phyloP scores from a whole-genome alignment of 2,888 invertebrate species.

The Abscondita cerata region DNA sequence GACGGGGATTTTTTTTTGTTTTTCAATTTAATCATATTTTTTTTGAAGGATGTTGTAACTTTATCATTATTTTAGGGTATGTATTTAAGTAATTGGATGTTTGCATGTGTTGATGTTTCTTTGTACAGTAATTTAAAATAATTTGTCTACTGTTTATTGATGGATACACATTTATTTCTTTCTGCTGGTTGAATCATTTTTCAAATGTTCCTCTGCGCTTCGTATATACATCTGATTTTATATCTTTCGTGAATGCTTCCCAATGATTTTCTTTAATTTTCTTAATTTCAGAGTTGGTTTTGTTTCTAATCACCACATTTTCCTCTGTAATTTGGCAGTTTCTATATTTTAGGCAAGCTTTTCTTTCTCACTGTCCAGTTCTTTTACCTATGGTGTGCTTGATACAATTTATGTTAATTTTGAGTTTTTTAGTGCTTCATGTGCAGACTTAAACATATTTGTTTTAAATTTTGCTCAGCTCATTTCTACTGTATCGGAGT shows the following conservation, averaged over 20 bases:
- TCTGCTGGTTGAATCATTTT: constrained; percentile 15
- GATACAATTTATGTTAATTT: too few relatives aligned
- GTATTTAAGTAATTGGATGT: not conserved
- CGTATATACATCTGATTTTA: constrained; percentile 12
- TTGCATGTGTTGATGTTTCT: constrained; percentile 12
- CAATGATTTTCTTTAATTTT: constrained; percentile 11
- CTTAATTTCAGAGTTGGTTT: constrained; percentile 8
- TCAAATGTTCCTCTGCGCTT: constrained; percentile 9
- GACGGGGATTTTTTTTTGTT: constrained; percentile 6
- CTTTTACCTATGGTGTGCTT: too few relatives aligned
- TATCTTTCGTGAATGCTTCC: not conserved
- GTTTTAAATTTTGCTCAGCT: too few relatives aligned
- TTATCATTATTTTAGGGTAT: not conserved
- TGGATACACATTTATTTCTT: not conserved
- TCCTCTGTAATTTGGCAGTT: not conserved
- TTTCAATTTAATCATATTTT: constrained; percentile 8
- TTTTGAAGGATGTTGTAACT: not conserved
- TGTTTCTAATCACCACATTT: not conserved
- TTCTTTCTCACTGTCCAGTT: too few relatives aligned
- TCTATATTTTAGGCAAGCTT: constrained; percentile 4
- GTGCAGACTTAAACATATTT: too few relatives aligned
- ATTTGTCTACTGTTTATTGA: not conserved
- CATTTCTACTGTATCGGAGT: too few relatives aligned
- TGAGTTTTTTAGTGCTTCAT: too few relatives aligned
- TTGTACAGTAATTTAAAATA: constrained; percentile 4